These are phyloP conservation scores for Hypothenemus hampei DNA, from an alignment of 1,140 invertebrate genomes.

Conservation along the genomic window DNA sequence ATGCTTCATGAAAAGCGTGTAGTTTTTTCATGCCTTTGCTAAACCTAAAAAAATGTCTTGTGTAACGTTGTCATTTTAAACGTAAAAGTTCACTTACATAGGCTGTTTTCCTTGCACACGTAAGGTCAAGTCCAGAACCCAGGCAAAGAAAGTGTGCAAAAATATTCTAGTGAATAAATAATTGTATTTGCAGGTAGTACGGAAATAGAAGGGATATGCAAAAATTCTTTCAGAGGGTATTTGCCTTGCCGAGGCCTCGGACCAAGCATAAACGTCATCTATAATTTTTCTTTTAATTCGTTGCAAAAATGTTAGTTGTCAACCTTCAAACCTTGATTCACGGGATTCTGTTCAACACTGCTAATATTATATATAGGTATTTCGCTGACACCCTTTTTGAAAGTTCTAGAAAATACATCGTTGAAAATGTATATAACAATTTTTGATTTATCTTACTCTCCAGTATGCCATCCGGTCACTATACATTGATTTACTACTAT, in stretches of 20 bases:
- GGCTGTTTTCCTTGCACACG: slow-evolving; percentile 53
- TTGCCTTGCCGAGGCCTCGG: not conserved
- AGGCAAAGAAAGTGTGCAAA: slow-evolving; percentile 55
- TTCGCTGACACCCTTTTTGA: slow-evolving; percentile 3
- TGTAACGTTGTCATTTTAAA: not conserved
- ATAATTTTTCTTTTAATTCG: slow-evolving; percentile 2
- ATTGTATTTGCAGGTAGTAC: slow-evolving; percentile 29
- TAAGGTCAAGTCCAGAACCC: slow-evolving; percentile 51
- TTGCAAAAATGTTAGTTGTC: not conserved
- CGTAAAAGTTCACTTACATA: slow-evolving; percentile 46
- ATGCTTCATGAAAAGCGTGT: slow-evolving; percentile 60
- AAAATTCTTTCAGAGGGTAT: slow-evolving; percentile 19
- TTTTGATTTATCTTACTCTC: slow-evolving; percentile 19
- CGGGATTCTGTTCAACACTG: slow-evolving; percentile 9
- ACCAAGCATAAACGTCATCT: slow-evolving; percentile 10
- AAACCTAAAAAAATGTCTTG: slow-evolving; percentile 33
- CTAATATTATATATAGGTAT: slow-evolving; percentile 12
- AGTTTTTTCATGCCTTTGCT: slow-evolving; percentile 57
- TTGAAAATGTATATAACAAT: not conserved
- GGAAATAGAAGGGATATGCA: slow-evolving; percentile 28
- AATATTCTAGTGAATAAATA: slow-evolving; percentile 46
- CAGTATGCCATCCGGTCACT: slow-evolving; percentile 61
- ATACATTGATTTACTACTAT: slow-evolving; percentile 71
- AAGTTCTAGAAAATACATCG: slow-evolving; percentile 2
- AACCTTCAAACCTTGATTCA: slow-evolving; percentile 4